Conservation (phyloP, 2,113 vertebrate genomes). For the Chaetops frenatus region DNA sequence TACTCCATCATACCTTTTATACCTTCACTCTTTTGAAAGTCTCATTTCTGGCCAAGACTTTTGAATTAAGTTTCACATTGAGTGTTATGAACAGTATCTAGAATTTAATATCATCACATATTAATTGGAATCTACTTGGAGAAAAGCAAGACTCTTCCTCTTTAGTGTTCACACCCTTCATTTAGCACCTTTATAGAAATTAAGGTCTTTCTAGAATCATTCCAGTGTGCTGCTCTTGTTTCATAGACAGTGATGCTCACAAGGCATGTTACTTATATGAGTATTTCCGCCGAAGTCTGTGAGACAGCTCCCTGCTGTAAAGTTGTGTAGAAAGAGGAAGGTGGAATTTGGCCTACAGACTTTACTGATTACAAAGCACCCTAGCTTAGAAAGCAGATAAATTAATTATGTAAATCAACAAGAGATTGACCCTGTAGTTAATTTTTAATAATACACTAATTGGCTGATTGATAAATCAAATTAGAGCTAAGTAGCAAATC, state of each 20-base stretch:
- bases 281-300: neutral
- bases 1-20: neutral
- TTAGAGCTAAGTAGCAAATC: slow-evolving; percentile 43
- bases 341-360: neutral
- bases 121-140: neutral
- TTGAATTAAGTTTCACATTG: neutral
- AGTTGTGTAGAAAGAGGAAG: neutral
- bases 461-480: slow-evolving; percentile 65
- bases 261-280: neutral
- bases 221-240: neutral
- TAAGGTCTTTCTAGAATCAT: neutral
- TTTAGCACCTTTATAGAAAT: neutral
- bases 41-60: neutral
- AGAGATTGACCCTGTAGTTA: slow-evolving; percentile 43
- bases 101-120: neutral
- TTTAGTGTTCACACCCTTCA: neutral
- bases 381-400: slow-evolving; percentile 28
- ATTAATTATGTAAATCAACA: slow-evolving; percentile 63
- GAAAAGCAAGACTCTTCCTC: neutral
- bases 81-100: neutral
- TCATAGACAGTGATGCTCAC: neutral
- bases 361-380: neutral
- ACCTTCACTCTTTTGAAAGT: neutral
- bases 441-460: slow-evolving; percentile 69
- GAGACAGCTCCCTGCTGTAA: neutral